Percentiles rank a stretch among this genome's conserved stretches.
Conservation (phyloP, 2,113 vertebrate genomes). For the Sturnira hondurensis region DNA sequence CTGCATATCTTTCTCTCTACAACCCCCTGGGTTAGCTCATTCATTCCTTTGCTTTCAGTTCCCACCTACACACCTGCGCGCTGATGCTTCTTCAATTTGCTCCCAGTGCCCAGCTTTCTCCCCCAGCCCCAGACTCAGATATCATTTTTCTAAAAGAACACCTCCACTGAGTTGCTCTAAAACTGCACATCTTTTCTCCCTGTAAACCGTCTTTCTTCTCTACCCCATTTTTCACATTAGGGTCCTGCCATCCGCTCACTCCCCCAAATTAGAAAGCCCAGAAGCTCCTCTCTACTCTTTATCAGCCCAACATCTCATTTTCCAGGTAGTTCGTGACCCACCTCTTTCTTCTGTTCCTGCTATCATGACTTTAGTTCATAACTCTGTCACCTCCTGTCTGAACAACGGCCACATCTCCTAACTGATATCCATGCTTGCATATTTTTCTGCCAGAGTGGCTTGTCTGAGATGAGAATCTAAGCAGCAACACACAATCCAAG, state of each 20-base stretch:
- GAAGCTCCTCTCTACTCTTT: not conserved
- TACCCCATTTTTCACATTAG: not conserved
- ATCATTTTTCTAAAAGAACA: not conserved
- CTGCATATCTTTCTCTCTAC: not conserved
- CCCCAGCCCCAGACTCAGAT: not conserved
- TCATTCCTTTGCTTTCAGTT: not conserved
- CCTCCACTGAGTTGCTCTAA: not conserved
- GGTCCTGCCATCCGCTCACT: not conserved
- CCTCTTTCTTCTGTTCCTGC: not conserved
- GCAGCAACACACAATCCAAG: not conserved
- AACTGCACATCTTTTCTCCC: not conserved
- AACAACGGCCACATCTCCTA: not conserved
- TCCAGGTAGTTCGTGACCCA: not conserved
- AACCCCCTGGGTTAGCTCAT: not conserved
- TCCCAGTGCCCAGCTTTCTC: not conserved
- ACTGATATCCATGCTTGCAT: not conserved
- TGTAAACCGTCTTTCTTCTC: not conserved
- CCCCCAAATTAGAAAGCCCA: not conserved
- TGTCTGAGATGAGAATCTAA: constrained; percentile 8
- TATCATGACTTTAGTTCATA: not conserved
- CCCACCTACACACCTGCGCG: not conserved
- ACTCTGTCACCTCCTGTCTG: not conserved
- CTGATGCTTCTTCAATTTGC: not conserved
- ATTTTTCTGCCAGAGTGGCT: not conserved
- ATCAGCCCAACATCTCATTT: not conserved